Base-by-base conservation (phyloP, 2,113 vertebrate genomes). In the Bubo bubo region DNA sequence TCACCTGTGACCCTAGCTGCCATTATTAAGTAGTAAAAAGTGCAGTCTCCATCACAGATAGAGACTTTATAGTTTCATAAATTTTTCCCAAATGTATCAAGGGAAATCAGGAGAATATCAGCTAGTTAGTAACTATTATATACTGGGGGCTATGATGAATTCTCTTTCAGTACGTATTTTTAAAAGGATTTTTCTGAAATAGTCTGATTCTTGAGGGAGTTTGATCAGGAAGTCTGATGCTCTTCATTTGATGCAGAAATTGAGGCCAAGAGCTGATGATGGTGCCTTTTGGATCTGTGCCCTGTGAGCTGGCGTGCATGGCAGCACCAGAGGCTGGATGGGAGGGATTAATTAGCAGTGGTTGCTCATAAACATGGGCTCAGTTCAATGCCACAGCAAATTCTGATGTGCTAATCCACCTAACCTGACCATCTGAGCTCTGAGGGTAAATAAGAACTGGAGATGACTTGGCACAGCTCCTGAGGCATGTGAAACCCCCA, bases 401-500 rank as follows among this genome's bases (percentile, higher is more conserved):
- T 35, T 14, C 59, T 60, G 50, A 63, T 18, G 0, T 59, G 56
- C 14, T 74, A 34, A 8, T 52, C 14, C 73, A 13, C 28, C 10
- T 3, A 24, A 47, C 34, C 45, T 4, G 4, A 35, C 18, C 73
- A 12, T 18, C 16, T 6, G 59, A 82, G 52, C 27, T 90, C 6
- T 10, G 22, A 11, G 9, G 30, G 1, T 41, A 50, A 72, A 21
- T 3, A 19, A 5, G 47, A 79, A 26, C 43, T 19, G 34, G 12
- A 10, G 28, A 22, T 35, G 58, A 1, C 24, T 16, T 35, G 22
- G 56, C n/a, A 9, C 27, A 12, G n/a, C 45, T 63, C 32, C 67
- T 6, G 62, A 47, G 47, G 45, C 8, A 0, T 0, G 13, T 1
- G 0, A 53, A 47, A 3, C 9, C 19, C 35, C 15, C 4, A 0